Conservation (phyloP, 2,888 invertebrate genomes). For the Muscina levida region DNA sequence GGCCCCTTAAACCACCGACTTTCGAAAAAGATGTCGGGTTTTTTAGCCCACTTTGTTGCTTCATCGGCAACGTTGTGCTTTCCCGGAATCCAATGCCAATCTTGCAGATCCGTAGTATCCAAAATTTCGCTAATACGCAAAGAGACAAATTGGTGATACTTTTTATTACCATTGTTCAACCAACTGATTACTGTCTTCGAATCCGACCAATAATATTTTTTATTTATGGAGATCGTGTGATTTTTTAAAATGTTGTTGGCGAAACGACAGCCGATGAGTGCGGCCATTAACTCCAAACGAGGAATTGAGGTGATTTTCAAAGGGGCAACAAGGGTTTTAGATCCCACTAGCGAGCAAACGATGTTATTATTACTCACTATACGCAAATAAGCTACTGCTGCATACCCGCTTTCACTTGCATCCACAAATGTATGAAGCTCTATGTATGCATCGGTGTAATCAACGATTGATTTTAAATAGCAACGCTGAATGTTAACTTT, state of each 20-base stretch:
- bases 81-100: neutral
- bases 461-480: slow-evolving; percentile 27
- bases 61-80: slow-evolving; percentile 43
- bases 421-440: slow-evolving; percentile 33
- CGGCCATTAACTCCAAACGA: slow-evolving; percentile 47
- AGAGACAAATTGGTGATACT: slow-evolving; percentile 65
- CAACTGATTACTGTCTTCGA: slow-evolving; percentile 69
- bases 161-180: slow-evolving; percentile 54
- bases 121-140: slow-evolving; percentile 23
- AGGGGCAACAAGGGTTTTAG: slow-evolving; percentile 49
- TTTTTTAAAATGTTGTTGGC: slow-evolving; percentile 48
- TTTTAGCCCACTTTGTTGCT: slow-evolving; percentile 46
- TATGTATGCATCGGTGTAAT: slow-evolving; percentile 35
- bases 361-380: slow-evolving; percentile 23
- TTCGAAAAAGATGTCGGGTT: neutral
- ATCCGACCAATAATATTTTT: slow-evolving; percentile 67
- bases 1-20: slow-evolving; percentile 51
- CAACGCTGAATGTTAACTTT: slow-evolving; percentile 42
- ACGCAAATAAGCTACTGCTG: slow-evolving; percentile 26
- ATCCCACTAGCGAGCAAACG: neutral
- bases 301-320: slow-evolving; percentile 55
- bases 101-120: neutral
- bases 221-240: slow-evolving; percentile 49
- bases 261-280: slow-evolving; percentile 45
- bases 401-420: slow-evolving; percentile 25